Evolutionary conservation across 2,888 invertebrate species (phyloP), one percentile per base, ranked within the genome.

Genomic region (Drosophila tripunctata): DNA sequence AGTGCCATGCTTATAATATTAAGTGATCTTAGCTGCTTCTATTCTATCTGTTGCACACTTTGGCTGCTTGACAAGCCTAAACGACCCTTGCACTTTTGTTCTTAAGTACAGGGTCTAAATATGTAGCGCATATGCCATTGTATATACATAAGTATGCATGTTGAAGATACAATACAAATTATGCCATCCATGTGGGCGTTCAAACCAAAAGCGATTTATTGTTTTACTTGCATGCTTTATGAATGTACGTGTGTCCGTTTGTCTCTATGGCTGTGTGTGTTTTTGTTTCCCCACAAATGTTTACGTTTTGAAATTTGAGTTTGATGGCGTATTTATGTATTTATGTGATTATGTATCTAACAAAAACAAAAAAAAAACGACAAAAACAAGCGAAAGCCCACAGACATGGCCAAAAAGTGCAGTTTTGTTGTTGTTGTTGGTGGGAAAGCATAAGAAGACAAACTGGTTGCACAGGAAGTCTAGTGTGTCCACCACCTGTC

Each of bases 401-500:
- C 22, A 47, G 15, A 60, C 47, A 21, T n/a, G n/a, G 52, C 35
- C 45, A 51, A 56, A 54, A 50, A 48, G 41, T 61, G 57, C 52
- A 33, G 31, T 33, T 40, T 30, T 61, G 44, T 57, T 56, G 44
- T 35, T 51, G 47, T 31, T 44, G 52, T 35, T 44, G 30, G 38
- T 56, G 38, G n/a, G 35, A 82, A 85, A 82, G 63, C 56, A 56
- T 60, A 52, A 55, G 65, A 68, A 55, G 65, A 62, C 43, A 81
- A 87, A 87, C 81, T 76, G 77, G 75, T 75, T 76, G 67, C 64
- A 30, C 75, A 76, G 75, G 75, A 77, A 87, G n/a, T n/a, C n/a
- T n/a, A n/a, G 86, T 70, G 62, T 71, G 78, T 68, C 75, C 76
- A 71, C 44, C 70, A n/a, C n/a, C n/a, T n/a, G n/a, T n/a, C n/a